Percentiles rank a stretch among this genome's conserved stretches.
Conservation (phyloP, 1,140 invertebrate genomes). For the Parapsyche elsis region DNA sequence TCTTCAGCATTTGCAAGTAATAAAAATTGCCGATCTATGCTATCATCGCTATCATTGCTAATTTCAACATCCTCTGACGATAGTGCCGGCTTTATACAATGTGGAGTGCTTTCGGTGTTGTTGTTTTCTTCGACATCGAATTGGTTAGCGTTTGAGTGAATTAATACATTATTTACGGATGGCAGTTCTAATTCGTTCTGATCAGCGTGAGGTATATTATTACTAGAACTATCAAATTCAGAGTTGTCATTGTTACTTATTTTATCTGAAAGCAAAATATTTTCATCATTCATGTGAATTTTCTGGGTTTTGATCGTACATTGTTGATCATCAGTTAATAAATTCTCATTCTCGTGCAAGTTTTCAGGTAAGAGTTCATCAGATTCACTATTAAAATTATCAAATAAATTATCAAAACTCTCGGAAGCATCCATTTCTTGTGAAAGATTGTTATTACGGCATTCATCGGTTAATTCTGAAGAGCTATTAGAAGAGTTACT, state of each 20-base stretch:
- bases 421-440: neutral
- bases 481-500: too few species aligned
- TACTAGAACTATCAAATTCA: neutral
- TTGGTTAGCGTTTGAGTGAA: neutral
- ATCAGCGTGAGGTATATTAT: neutral
- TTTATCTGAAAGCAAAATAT: slow-evolving; percentile 17
- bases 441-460: too few species aligned
- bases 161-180: neutral
- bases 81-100: too few species aligned
- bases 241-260: neutral
- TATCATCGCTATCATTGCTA: neutral
- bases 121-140: too few species aligned
- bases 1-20: too few species aligned
- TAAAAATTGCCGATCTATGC: too few species aligned
- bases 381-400: neutral
- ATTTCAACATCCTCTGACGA: too few species aligned
- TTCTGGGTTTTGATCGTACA: neutral
- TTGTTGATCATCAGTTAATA: slow-evolving; percentile 12
- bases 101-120: too few species aligned
- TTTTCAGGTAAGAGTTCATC: neutral
- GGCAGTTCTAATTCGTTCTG: neutral
- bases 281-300: neutral
- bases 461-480: too few species aligned
- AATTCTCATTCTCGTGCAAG: neutral
- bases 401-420: neutral